phyloP scores from a whole-genome alignment of 2,888 invertebrate species.

The Spilosoma lubricipeda region DNA sequence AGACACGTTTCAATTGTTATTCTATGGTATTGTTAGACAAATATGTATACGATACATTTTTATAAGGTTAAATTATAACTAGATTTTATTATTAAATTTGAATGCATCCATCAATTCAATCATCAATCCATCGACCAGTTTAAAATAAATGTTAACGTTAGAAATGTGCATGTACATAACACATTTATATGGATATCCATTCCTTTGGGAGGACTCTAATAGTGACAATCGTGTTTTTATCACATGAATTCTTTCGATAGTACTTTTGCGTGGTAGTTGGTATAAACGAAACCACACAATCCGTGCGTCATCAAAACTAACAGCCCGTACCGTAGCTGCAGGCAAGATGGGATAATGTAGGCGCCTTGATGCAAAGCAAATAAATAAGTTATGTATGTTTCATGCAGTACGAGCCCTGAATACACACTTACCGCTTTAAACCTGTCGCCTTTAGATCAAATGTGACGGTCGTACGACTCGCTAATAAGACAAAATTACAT shows the following conservation, averaged over 20 bases:
- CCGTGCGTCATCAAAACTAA: neutral
- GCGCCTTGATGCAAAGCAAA: neutral
- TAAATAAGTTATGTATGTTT: neutral
- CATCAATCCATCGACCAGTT: neutral
- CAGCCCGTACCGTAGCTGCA: neutral
- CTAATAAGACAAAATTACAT: too few species aligned
- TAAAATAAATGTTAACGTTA: neutral
- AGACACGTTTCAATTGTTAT: neutral
- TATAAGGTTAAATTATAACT: too few species aligned
- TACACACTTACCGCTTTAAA: neutral
- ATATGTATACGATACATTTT: neutral
- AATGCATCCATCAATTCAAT: too few species aligned
- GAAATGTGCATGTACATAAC: neutral
- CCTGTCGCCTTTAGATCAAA: neutral
- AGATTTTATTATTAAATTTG: neutral
- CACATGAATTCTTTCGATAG: neutral
- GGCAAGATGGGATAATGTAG: neutral
- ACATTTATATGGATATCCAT: neutral
- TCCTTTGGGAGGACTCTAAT: neutral
- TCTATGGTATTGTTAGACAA: neutral
- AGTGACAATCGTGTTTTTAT: neutral
- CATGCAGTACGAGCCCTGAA: too few species aligned
- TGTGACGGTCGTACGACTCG: too few species aligned
- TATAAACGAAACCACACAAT: neutral
- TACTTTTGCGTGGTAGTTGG: neutral